Evolutionary conservation across 2,113 vertebrate species (phyloP).

Genomic region (Brevimyrus niger): DNA sequence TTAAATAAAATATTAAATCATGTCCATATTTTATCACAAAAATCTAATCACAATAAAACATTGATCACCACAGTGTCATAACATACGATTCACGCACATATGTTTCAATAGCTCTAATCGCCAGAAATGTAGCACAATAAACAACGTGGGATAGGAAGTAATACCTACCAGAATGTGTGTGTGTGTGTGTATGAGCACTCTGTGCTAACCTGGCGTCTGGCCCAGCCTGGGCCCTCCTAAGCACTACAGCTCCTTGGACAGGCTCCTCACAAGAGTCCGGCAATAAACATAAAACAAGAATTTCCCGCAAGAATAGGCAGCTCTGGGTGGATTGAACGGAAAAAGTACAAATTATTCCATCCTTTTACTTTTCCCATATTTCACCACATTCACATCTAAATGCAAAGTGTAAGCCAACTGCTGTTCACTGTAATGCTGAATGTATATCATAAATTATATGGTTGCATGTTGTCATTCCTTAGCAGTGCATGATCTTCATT

Average conservation of each 20-base stretch:
- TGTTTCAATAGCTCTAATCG: background rate
- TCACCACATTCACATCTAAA: background rate
- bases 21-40: background rate
- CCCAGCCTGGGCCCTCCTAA: background rate
- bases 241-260: background rate
- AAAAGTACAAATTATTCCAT: background rate
- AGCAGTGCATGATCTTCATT: background rate
- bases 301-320: background rate
- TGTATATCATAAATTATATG: background rate
- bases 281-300: background rate
- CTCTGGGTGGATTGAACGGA: background rate
- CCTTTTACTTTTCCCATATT: background rate
- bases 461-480: background rate
- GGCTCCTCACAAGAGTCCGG: background rate
- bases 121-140: background rate
- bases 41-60: background rate
- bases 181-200: background rate
- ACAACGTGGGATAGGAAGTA: background rate
- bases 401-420: background rate
- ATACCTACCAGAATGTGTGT: background rate
- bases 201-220: background rate
- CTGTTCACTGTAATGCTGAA: background rate
- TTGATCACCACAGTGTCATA: background rate
- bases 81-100: background rate
- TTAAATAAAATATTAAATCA: background rate